phyloP scores from a whole-genome alignment of 2,888 invertebrate genomes.

The Hedychridium roseum region DNA sequence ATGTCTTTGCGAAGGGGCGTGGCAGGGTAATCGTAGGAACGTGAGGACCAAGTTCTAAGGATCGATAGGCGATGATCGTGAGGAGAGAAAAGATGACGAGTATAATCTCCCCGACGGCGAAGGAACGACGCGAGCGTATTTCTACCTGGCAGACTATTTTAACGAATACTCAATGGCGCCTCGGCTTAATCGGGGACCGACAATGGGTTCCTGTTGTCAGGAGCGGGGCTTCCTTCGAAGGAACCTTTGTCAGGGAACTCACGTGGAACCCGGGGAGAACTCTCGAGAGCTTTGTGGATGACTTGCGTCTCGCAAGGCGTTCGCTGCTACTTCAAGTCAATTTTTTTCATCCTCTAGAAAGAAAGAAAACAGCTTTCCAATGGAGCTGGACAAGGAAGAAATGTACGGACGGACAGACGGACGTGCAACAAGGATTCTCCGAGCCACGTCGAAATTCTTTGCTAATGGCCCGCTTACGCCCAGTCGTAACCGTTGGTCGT shows the following conservation, averaged over 20 bases:
- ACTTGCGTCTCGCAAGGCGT: slow-evolving; percentile 50
- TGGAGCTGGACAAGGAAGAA: too few relatives aligned
- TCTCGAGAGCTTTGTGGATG: slow-evolving; percentile 46
- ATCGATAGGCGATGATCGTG: slow-evolving; percentile 10
- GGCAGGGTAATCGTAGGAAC: too few relatives aligned
- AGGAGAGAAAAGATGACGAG: slow-evolving; percentile 11
- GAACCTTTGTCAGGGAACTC: slow-evolving; percentile 44
- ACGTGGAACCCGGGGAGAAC: slow-evolving; percentile 40
- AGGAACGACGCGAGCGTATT: slow-evolving; percentile 21
- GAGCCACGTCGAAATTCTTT: slow-evolving; percentile 50
- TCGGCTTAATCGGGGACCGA: slow-evolving; percentile 36
- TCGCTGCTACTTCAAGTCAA: slow-evolving; percentile 48
- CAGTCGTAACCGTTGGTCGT: slow-evolving; percentile 28
- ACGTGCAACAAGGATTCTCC: slow-evolving; percentile 34
- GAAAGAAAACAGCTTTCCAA: too few relatives aligned
- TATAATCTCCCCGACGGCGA: too few relatives aligned
- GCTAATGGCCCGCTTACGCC: slow-evolving; percentile 49
- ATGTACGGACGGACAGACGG: slow-evolving; percentile 17
- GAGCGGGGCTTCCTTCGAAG: slow-evolving; percentile 44
- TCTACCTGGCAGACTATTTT: slow-evolving; percentile 42
- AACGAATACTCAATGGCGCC: slow-evolving; percentile 52
- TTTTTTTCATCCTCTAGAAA: too few relatives aligned
- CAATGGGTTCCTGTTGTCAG: slow-evolving; percentile 56
- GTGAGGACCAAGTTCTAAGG: too few relatives aligned
- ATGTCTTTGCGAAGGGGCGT: too few relatives aligned